These are phyloP conservation scores for Drosophila peninsularis DNA, from an alignment of 2,888 invertebrate species.

Conservation along the genomic window DNA sequence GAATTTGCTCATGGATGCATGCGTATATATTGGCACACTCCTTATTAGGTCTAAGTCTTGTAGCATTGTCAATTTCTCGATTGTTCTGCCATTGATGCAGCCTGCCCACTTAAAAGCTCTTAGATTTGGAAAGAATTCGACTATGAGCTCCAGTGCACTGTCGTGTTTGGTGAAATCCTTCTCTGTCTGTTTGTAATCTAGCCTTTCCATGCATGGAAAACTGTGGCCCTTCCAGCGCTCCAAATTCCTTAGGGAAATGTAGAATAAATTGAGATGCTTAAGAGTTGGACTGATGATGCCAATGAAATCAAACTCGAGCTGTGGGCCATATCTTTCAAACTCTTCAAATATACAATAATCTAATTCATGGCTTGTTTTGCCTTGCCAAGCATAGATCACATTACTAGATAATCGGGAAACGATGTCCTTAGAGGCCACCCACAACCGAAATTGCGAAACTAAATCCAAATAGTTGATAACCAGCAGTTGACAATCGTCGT, in stretches of 20 bases:
- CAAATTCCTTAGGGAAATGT: background rate
- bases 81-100: background rate
- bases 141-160: background rate
- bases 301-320: background rate
- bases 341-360: background rate
- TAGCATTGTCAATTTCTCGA: background rate
- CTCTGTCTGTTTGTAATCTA: background rate
- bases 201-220: background rate
- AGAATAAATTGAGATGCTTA: background rate
- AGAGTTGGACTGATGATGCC: background rate
- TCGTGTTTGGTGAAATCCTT: background rate
- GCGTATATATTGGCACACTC: background rate
- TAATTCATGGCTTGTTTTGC: background rate
- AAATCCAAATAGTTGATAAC: background rate
- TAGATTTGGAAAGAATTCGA: background rate
- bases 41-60: background rate
- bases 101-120: background rate
- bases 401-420: background rate
- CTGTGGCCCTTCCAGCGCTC: background rate
- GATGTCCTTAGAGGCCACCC: background rate
- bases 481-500: background rate
- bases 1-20: background rate
- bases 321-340: background rate
- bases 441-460: background rate
- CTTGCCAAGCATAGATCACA: background rate